Evolutionary conservation across 2,888 invertebrate species (phyloP).

Genomic region (Xylophagus ater): DNA sequence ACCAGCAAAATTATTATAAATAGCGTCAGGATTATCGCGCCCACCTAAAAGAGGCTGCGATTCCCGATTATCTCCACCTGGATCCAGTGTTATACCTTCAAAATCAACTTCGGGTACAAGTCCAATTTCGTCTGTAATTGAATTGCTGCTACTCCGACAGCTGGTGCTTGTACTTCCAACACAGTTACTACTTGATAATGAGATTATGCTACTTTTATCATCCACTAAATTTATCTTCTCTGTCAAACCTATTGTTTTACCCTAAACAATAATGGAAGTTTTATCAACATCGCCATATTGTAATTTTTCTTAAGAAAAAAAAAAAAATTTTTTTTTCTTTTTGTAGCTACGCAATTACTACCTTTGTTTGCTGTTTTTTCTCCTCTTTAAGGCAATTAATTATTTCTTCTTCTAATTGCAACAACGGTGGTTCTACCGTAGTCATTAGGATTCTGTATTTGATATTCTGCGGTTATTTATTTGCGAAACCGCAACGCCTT

Average conservation of each 20-base stretch:
- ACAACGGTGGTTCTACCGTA: constrained; percentile 50
- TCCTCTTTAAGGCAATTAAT: constrained; percentile 13
- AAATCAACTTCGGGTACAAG: constrained; percentile 75
- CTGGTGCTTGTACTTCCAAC: constrained; percentile 20
- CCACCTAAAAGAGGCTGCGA: constrained; percentile 88
- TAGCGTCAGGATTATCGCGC: constrained; percentile 57
- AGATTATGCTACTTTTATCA: constrained; percentile 49
- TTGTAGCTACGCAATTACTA: too few species aligned
- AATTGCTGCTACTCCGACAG: constrained; percentile 30
- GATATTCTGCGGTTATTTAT: too few species aligned
- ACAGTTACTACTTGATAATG: constrained; percentile 43
- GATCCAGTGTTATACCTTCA: constrained; percentile 69
- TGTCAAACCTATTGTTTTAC: too few species aligned
- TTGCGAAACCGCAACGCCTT: too few species aligned
- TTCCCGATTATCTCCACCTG: constrained; percentile 74
- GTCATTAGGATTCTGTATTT: constrained; percentile 46
- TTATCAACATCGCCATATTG: too few species aligned
- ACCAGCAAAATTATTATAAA: constrained; percentile 84
- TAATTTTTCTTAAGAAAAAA: too few species aligned
- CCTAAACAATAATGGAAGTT: too few species aligned
- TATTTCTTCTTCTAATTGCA: constrained; percentile 48
- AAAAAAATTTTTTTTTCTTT: too few species aligned
- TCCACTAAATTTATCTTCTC: constrained; percentile 23
- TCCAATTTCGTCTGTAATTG: constrained; percentile 50
- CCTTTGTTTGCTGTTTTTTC: too few species aligned